Evolutionary conservation across 1,140 invertebrate species (phyloP), one percentile per base, ranked within the genome.

Genomic region (Rhyzopertha dominica): DNA sequence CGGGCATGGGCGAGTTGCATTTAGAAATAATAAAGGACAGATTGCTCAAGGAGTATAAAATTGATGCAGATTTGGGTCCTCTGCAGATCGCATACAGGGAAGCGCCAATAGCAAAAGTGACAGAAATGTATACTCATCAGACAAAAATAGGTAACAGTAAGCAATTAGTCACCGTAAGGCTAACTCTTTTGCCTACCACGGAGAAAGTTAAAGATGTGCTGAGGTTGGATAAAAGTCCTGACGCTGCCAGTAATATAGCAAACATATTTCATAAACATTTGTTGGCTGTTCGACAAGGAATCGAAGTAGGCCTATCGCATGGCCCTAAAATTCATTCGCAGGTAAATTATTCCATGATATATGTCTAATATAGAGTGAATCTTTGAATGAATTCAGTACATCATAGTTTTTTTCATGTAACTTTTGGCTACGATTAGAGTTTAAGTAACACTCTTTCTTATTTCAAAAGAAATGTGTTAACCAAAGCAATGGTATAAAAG

Each of bases 1-100:
- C 80, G 42, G 84, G 90, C 12, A 98, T 98, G 95, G 96, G 96
- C 5, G 94, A 99, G 71, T 72, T 99, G 3, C 95, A 99, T 68
- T 73, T 99, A 43, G 94, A 98, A 57, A 87, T 98, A 31, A 87
- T 98, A 23, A 87, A 87, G 58, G 87, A 95, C 54, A 73, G 92
- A 39, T 82, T 97, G 17, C 66, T 76, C 34, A 81, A 77, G 36
- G 94, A 99, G 56, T 98, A 91, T 67, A 90, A 90, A 66, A 81
- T 98, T 36, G 87, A 98, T 24, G 91, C 81, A 2, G 87, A 95
- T 52, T 65, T 98, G n/a, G 95, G 96, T 1, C 80, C 86, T 0
- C 66, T 98, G n/a, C 90, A 95, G 73, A 93, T 99, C 39, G 84
- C 94, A 3, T 98, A 97, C 59, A 82, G 82, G 51, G 94, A 98